Base-by-base conservation (phyloP, 1,140 invertebrate genomes). In the Ostrea denselamellosa region DNA sequence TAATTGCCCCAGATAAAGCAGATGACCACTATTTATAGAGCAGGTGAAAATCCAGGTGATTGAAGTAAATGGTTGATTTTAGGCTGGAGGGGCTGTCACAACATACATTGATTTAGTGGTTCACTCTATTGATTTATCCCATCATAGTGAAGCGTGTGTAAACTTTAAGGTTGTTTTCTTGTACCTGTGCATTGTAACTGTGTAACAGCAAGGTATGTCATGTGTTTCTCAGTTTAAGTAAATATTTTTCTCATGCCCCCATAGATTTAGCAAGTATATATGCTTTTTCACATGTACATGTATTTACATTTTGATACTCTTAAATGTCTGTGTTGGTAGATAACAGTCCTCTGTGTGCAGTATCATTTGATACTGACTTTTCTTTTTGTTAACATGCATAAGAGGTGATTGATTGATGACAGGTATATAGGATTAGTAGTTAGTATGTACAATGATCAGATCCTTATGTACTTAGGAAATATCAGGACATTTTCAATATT, bases 11-110 rank as follows among this genome's bases (percentile, higher is more conserved):
- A 10, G 68, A 77, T 77, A 77, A 77, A 25, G 58, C n/a, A 58
- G 22, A 77, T 28, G 68, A 28, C 25, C 22, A 2, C 2, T 22
- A 77, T 77, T 77, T 77, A 77, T 77, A 77, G 68, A 25, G 4
- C 68, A 77, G 68, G 68, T 77, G 25, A 77, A 77, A 77, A 77
- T 10, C 68, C 68, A 77, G 68, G 68, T 77, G 68, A 77, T 77
- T 28, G 22, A 77, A 25, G 68, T 77, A 77, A 28, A 25, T 77
- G 8, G 25, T 77, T 77, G 17, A 77, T 77, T 34, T 77, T 17
- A 34, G 68, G 68, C 68, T 77, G 68, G 68, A 77, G 68, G 68
- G 68, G 9, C 25, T 77, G 25, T 10, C 14, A 77, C 25, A 25
- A 28, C 68, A 28, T 34, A 0, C n/a, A 28, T 8, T 34, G 68